Conservation (phyloP, 2,113 vertebrate species). For the Mesitornis unicolor region DNA sequence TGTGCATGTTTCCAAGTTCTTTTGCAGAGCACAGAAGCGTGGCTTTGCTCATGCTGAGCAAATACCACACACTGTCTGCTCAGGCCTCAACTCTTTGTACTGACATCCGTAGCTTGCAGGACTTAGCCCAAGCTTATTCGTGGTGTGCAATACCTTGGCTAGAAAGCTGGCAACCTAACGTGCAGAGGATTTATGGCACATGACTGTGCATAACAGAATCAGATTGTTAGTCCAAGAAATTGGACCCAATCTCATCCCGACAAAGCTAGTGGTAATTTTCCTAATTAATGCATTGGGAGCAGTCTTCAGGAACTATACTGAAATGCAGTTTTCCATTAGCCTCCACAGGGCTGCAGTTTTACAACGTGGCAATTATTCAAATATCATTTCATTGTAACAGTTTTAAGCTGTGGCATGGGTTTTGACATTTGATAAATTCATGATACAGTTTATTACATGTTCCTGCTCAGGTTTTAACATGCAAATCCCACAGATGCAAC, state of each 20-base stretch:
- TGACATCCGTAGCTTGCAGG: not conserved
- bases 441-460: not conserved
- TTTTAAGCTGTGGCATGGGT: constrained; percentile 21
- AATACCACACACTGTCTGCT: not conserved
- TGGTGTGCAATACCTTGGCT: not conserved
- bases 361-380: constrained; percentile 16
- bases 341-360: not conserved
- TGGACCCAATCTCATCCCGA: not conserved
- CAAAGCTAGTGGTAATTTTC: not conserved
- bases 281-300: not conserved
- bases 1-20: not conserved
- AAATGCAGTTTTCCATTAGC: not conserved
- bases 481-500: constrained; percentile 25
- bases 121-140: not conserved
- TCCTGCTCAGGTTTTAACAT: constrained; percentile 5
- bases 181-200: not conserved
- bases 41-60: not conserved
- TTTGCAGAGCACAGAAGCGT: not conserved
- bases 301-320: not conserved
- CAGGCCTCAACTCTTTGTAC: not conserved
- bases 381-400: not conserved
- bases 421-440: constrained; percentile 50
- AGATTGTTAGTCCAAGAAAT: not conserved
- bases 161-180: not conserved
- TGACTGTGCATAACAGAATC: not conserved